phyloP scores from a whole-genome alignment of 2,113 vertebrate genomes.

The Spilogale gracilis region DNA sequence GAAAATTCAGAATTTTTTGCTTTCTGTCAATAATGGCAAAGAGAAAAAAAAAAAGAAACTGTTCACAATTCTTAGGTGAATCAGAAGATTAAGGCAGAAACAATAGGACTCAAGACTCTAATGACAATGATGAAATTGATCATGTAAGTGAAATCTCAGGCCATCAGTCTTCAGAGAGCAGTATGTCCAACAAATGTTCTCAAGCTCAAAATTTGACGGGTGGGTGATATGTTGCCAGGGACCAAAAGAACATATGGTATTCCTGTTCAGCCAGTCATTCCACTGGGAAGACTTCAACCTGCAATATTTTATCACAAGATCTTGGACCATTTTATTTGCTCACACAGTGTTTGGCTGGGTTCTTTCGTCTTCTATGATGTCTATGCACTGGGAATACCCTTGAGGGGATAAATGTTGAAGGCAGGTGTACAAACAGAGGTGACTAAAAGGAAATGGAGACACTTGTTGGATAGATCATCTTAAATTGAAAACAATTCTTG shows the following conservation, averaged over 20 bases:
- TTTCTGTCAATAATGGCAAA: neutral
- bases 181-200: neutral
- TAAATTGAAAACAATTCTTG: neutral
- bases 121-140: neutral
- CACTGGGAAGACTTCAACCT: neutral
- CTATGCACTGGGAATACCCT: neutral
- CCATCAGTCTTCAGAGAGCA: neutral
- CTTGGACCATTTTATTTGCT: neutral
- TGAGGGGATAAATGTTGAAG: neutral
- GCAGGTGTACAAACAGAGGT: neutral
- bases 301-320: neutral
- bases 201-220: neutral
- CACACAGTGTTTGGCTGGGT: neutral
- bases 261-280: neutral
- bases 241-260: neutral
- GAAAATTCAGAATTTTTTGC: neutral
- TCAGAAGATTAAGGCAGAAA: neutral
- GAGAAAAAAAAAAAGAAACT: neutral
- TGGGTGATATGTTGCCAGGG: neutral
- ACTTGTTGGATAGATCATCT: neutral
- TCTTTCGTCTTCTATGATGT: neutral
- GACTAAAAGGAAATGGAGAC: neutral
- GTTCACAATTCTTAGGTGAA: neutral
- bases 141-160: neutral
- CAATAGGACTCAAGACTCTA: neutral